Evolutionary conservation across 2,888 invertebrate genomes (phyloP), one percentile per base, ranked within the genome.

Genomic region (Coelinius sp.): DNA sequence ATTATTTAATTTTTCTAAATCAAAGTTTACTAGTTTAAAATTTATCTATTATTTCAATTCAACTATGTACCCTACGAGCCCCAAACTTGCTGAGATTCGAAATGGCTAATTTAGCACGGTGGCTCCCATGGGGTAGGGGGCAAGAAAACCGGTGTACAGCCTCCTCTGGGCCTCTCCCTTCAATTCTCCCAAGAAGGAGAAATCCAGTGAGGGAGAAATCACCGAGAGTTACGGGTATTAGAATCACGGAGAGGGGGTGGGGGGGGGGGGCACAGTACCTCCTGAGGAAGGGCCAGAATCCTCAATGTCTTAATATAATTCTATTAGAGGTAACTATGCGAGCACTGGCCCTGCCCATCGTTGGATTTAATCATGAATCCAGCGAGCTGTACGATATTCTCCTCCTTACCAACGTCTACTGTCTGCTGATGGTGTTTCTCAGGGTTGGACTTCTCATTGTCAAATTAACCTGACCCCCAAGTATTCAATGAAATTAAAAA

Each of bases 261-360:
- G 31, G n/a, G 38, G 35, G 59, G 44, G 35, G 1, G 89, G 7
- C 88, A 89, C 44, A 83, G 89, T 63, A 90, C 70, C 67, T 69
- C 73, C 65, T 24, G 73, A 67, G 73, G 80, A 82, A 82, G 83
- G 80, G 83, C 82, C 81, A 79, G 72, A 80, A 82, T 82, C 83
- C 46, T 84, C 81, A 82, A 79, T 82, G 84, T 86, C 86, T 86
- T 83, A 80, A 83, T 85, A 85, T 86, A 86, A 87, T 87, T 87
- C 85, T 85, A 86, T 86, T 85, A 86, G 84, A 84, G 85, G 84
- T 86, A 87, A 85, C 85, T 86, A 84, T 81, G 85, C 85, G 83
- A 82, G 83, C 81, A 81, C 83, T 77, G 82, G 82, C 80, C 46
- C 83, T 81, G 84, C 81, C 79, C 84, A 80, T 81, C 80, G 84